phyloP scores from a whole-genome alignment of 2,113 vertebrate genomes.

The Apodemus speciosus region DNA sequence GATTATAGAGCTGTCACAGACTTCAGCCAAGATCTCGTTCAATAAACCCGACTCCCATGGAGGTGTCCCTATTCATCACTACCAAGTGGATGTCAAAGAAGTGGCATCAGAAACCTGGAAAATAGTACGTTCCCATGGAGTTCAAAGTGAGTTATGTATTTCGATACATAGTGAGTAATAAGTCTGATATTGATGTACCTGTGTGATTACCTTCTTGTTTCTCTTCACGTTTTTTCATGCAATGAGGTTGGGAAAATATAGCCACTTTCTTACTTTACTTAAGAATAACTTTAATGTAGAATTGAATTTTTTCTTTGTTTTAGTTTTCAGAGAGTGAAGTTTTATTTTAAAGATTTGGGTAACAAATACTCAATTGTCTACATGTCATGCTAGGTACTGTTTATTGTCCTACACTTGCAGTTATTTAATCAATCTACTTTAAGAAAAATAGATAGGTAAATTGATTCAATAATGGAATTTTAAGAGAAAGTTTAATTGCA shows the following conservation, averaged over 20 bases:
- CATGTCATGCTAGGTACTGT: not conserved
- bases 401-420: not conserved
- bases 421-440: not conserved
- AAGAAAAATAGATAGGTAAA: not conserved
- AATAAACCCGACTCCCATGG: constrained; percentile 97
- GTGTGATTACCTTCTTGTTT: not conserved
- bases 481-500: not conserved
- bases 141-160: constrained; percentile 92
- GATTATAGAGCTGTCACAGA: constrained; percentile 94
- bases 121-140: constrained; percentile 94
- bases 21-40: constrained; percentile 93
- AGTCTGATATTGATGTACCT: not conserved
- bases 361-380: not conserved
- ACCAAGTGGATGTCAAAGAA: constrained; percentile 96
- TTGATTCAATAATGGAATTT: not conserved
- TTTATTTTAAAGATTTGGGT: not conserved
- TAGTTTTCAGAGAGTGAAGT: not conserved
- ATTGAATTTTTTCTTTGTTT: too few species aligned
- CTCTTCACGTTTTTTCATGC: not conserved
- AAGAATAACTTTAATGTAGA: not conserved
- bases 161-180: not conserved
- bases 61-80: constrained; percentile 97
- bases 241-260: not conserved
- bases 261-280: not conserved
- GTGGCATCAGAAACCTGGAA: constrained; percentile 93